Conservation (phyloP, 2,797 vertebrate genomes). For the Pempheris klunzingeri region DNA sequence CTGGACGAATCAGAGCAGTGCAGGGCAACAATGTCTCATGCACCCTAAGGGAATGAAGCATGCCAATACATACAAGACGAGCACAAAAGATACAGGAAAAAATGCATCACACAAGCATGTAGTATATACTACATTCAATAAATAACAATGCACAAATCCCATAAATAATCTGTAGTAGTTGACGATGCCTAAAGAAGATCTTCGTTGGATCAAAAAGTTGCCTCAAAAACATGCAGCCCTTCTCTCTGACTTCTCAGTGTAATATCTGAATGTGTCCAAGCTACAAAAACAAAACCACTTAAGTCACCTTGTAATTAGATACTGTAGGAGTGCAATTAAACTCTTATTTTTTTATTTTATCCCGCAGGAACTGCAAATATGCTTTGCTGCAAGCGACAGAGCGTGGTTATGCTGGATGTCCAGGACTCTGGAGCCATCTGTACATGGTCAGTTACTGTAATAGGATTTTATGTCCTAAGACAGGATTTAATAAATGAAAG, state of each 20-base stretch:
- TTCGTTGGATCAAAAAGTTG: background rate
- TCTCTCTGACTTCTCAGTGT: background rate
- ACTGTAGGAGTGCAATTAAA: background rate
- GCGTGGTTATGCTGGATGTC: background rate
- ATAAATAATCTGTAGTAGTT: background rate
- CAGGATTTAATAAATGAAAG: conserved; percentile 44
- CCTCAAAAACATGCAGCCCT: background rate
- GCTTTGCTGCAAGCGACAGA: background rate
- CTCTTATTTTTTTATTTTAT: background rate
- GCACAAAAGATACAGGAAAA: background rate
- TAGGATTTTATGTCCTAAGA: conserved; percentile 29
- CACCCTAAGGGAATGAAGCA: background rate
- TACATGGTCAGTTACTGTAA: conserved; percentile 26
- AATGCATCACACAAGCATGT: too few species aligned
- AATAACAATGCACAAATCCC: background rate
- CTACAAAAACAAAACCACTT: background rate
- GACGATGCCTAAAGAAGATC: background rate
- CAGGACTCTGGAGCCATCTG: conserved; percentile 6
- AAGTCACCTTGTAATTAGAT: background rate
- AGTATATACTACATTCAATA: too few species aligned
- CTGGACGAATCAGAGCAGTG: background rate
- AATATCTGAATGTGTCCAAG: background rate
- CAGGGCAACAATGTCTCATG: background rate
- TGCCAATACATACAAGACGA: background rate
- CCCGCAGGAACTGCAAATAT: background rate